Conservation (phyloP, 1,140 invertebrate species). For the Stegodyphus dumicola region DNA sequence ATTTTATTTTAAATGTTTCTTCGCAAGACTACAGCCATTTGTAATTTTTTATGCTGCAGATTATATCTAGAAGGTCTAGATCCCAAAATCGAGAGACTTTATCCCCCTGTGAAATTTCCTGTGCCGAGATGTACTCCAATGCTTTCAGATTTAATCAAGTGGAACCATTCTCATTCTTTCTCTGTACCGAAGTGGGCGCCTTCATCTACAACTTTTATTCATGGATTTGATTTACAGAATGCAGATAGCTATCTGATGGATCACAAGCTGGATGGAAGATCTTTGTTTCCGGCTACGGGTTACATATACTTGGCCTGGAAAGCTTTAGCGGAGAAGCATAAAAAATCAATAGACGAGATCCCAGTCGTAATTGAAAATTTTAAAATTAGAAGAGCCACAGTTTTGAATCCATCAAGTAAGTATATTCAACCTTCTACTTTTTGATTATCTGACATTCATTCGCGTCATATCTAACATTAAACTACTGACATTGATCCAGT, state of each 20-base stretch:
- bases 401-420: constrained; percentile 9
- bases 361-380: constrained; percentile 72
- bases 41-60: constrained; percentile 28
- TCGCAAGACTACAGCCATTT: no score
- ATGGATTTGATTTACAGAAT: constrained; percentile 77
- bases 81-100: constrained; percentile 79
- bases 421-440: background rate
- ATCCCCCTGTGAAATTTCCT: constrained; percentile 81
- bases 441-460: no score
- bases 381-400: constrained; percentile 19
- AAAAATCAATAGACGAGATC: constrained; percentile 72
- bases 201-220: constrained; percentile 50
- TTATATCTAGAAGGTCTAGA: constrained; percentile 85
- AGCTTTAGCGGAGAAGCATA: constrained; percentile 76
- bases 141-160: constrained; percentile 83
- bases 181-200: constrained; percentile 76
- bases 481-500: background rate
- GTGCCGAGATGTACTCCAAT: constrained; percentile 88
- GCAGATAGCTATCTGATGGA: constrained; percentile 82
- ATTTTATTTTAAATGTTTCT: no score
- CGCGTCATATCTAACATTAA: background rate
- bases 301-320: constrained; percentile 94
- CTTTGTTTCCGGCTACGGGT: constrained; percentile 94
- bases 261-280: constrained; percentile 91
- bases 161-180: constrained; percentile 89